Percentiles rank a stretch among this genome's conserved stretches.
Evolutionary conservation across 1,140 invertebrate genomes (phyloP).

Genomic region (Papilio dardanus): DNA sequence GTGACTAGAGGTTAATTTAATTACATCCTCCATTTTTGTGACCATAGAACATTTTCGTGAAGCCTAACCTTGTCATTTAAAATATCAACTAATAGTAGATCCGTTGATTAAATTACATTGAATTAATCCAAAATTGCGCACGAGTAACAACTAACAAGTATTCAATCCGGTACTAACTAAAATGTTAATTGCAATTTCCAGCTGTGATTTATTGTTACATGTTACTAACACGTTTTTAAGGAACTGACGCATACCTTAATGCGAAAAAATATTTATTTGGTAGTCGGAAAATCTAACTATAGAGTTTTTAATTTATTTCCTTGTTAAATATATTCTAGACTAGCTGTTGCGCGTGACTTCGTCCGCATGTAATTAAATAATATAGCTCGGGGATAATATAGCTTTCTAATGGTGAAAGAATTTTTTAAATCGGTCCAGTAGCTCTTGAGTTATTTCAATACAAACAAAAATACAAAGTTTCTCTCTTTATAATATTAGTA

Average conservation of each 20-base stretch:
- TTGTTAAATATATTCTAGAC: no score
- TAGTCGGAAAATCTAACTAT: no score
- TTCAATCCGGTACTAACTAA: constrained; percentile 10
- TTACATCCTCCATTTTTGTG: neutral
- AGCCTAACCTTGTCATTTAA: constrained; percentile 24
- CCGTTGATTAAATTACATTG: neutral
- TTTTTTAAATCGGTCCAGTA: no score
- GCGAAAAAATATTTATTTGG: neutral
- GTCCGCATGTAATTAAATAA: no score
- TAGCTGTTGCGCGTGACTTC: no score
- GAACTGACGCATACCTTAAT: neutral
- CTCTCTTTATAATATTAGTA: no score
- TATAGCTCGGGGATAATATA: no score
- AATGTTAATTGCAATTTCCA: constrained; percentile 26
- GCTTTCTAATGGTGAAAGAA: no score
- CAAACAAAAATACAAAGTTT: no score
- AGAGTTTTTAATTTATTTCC: no score
- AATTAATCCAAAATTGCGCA: constrained; percentile 4
- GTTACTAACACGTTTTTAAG: constrained; percentile 11
- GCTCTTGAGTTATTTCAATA: no score
- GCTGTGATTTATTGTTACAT: constrained; percentile 1
- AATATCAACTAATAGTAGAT: no score
- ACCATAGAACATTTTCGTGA: neutral
- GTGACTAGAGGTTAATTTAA: neutral
- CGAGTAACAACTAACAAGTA: constrained; percentile 3